These are phyloP conservation scores for Hemicrepidius hirtus DNA, from an alignment of 2,888 invertebrate genomes.

Conservation along the genomic window DNA sequence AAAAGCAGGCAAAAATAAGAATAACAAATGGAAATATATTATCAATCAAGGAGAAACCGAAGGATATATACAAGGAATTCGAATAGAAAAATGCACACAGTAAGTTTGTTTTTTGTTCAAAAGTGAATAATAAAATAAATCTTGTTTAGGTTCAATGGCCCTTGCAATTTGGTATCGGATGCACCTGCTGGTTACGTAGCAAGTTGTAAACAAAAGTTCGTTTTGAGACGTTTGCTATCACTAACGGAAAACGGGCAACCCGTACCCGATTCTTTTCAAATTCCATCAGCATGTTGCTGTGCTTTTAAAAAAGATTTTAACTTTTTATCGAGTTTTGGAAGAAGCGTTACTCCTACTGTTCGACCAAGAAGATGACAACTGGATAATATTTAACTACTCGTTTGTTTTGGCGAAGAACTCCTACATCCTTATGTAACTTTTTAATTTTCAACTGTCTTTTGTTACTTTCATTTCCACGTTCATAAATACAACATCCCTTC, in stretches of 20 bases:
- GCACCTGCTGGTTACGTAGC: constrained; percentile 72
- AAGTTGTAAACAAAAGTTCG: constrained; percentile 76
- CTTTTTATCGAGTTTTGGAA: constrained; percentile 31
- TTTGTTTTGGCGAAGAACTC: too few relatives aligned
- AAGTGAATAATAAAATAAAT: neutral
- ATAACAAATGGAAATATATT: constrained; percentile 81
- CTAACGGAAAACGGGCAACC: constrained; percentile 72
- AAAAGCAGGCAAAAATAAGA: constrained; percentile 75
- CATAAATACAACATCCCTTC: too few relatives aligned
- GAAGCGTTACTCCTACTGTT: constrained; percentile 1
- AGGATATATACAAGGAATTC: constrained; percentile 79
- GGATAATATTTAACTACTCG: too few relatives aligned
- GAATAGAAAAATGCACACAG: constrained; percentile 82
- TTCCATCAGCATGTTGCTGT: constrained; percentile 88
- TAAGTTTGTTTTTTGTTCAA: constrained; percentile 64
- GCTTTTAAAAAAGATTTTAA: constrained; percentile 63
- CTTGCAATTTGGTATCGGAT: constrained; percentile 73
- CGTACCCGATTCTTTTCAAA: constrained; percentile 74
- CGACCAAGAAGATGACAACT: neutral
- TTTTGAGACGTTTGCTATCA: constrained; percentile 75
- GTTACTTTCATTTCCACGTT: too few relatives aligned
- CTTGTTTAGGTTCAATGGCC: constrained; percentile 1
- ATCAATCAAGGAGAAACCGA: constrained; percentile 78
- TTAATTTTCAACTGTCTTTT: too few relatives aligned
- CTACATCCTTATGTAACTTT: too few relatives aligned